Evolutionary conservation across 2,888 invertebrate species (phyloP), one percentile per base, ranked within the genome.

Genomic region (Malachius bipustulatus): DNA sequence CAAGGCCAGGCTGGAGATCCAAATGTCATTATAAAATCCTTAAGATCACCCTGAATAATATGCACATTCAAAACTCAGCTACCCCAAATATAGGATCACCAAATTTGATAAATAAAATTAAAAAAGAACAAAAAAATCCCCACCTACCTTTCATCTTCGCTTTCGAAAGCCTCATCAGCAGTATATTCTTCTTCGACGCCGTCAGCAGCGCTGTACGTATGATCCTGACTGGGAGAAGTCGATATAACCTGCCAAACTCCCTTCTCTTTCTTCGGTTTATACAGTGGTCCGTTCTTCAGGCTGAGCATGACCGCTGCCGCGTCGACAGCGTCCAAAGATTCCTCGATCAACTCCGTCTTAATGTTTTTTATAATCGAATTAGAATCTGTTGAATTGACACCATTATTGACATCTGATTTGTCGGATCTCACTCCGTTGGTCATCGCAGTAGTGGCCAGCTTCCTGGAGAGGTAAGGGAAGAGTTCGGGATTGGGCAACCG

Each of bases 151-250:
- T 59, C 59, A 44, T 73, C 71, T 48, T 71, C 71, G 42, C 68
- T 69, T 46, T 69, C 71, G 47, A 69, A 69, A n/a, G 70, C 70
- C 44, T 70, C 71, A 56, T 72, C 71, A 10, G 66, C 66, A 36
- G 66, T 68, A n/a, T n/a, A n/a, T 38, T 60, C 60, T 42, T 64
- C 35, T 47, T 46, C 47, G 27, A 53, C 52, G 39, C 52, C 56
- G 37, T 60, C 68, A 16, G 69, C 69, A 40, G 76, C 76, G 52
- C 87, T 88, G 66, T 91, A 93, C 34, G 89, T 89, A 64, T 93
- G 91, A 69, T 93, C 93, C 64, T 88, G 87, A 62, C 87, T 88
- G 1, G 89, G 87, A 51, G 83, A 84, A 35, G 81, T 80, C 2
- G 88, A 89, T 50, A 88, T 85, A 46, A 89, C 77, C 50, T 68